Conservation (phyloP, 1,140 invertebrate genomes). For the Idris sp. region DNA sequence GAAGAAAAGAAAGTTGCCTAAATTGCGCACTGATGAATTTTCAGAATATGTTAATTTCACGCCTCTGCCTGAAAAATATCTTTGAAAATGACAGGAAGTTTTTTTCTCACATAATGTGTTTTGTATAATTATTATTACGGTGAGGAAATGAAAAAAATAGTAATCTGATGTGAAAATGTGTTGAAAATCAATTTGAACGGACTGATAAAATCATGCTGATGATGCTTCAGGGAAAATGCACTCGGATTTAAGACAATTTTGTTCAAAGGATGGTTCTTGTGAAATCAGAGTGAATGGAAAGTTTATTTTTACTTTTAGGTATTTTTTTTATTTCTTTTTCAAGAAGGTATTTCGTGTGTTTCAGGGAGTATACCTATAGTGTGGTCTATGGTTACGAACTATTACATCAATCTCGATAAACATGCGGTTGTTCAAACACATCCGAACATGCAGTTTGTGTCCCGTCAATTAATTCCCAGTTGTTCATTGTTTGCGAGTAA, state of each 20-base stretch:
- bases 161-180: no score
- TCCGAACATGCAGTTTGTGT: slow-evolving; percentile 9
- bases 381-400: slow-evolving; percentile 24
- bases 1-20: slow-evolving; percentile 41
- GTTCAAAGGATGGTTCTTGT: no score
- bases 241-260: no score
- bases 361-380: slow-evolving; percentile 3
- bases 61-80: slow-evolving; percentile 24
- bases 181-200: no score
- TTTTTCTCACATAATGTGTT: slow-evolving; percentile 2
- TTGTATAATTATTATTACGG: no score
- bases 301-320: no score
- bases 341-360: slow-evolving; percentile 6
- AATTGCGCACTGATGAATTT: slow-evolving; percentile 37
- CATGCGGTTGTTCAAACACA: slow-evolving; percentile 23
- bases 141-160: no score
- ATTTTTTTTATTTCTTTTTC: no score
- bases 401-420: slow-evolving; percentile 31
- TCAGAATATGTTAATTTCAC: slow-evolving; percentile 36
- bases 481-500: slow-evolving; percentile 16
- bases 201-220: no score
- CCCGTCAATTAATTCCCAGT: slow-evolving; percentile 27
- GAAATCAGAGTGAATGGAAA: no score
- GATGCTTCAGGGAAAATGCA: no score
- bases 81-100: slow-evolving; percentile 9